Conservation (phyloP, 2,113 vertebrate genomes). For the Jacana jacana region DNA sequence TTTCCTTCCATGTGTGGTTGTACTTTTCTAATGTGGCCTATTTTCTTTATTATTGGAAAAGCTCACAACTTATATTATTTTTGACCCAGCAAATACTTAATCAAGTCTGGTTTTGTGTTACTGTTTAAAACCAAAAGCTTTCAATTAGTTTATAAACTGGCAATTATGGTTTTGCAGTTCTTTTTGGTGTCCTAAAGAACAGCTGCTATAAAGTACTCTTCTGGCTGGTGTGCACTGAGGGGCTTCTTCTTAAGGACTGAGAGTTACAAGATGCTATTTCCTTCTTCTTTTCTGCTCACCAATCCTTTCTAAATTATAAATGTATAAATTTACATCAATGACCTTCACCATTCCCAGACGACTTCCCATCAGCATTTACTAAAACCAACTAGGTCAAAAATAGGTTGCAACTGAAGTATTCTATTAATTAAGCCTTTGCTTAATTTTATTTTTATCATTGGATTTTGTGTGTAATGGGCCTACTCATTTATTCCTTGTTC, state of each 20-base stretch:
- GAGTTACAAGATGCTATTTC: background rate
- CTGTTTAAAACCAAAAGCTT: background rate
- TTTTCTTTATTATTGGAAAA: background rate
- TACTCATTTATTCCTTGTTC: background rate
- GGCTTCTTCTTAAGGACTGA: background rate
- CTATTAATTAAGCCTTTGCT: background rate
- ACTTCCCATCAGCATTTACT: background rate
- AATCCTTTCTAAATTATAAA: background rate
- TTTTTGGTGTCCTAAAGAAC: background rate
- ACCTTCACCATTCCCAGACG: background rate
- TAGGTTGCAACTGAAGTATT: background rate
- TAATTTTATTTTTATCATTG: background rate
- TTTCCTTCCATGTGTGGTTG: background rate
- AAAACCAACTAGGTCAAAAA: background rate
- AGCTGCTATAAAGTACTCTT: background rate
- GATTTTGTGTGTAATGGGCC: background rate
- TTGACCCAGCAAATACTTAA: background rate
- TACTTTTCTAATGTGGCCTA: background rate
- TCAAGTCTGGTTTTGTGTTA: background rate
- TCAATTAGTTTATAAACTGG: background rate
- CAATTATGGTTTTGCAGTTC: background rate
- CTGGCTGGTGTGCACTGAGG: too few species aligned
- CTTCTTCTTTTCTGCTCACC: background rate
- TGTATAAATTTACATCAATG: background rate
- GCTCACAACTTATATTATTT: too few species aligned